Evolutionary conservation across 2,797 vertebrate genomes (phyloP).

Genomic region (Pelodytes ibericus): DNA sequence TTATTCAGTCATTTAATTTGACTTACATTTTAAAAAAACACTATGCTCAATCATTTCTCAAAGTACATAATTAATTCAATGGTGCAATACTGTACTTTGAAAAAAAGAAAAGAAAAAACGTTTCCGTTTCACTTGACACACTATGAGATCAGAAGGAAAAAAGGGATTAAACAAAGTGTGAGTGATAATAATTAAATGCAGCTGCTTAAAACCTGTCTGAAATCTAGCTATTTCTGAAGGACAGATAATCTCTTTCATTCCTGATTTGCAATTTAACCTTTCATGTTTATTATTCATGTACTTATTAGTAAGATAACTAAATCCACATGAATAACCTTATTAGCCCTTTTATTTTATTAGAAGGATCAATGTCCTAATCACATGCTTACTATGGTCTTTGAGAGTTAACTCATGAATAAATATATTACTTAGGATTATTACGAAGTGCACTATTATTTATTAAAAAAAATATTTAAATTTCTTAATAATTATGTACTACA

Average conservation of each 20-base stretch:
- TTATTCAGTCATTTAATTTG: slow-evolving; percentile 28
- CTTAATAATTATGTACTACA: background rate
- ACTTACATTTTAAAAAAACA: slow-evolving; percentile 37
- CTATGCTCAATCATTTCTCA: slow-evolving; percentile 24
- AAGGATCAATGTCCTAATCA: slow-evolving; percentile 48
- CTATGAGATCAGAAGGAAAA: slow-evolving; percentile 54
- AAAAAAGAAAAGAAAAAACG: too few species aligned
- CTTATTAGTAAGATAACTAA: slow-evolving; percentile 58
- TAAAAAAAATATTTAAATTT: background rate
- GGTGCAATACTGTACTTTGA: slow-evolving; percentile 40
- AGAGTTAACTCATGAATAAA: slow-evolving; percentile 9
- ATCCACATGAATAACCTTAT: slow-evolving; percentile 56
- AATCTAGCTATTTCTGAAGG: slow-evolving; percentile 57
- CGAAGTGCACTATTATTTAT: background rate
- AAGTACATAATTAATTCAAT: slow-evolving; percentile 41
- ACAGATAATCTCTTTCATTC: slow-evolving; percentile 62
- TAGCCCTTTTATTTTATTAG: slow-evolving; percentile 53
- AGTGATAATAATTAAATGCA: slow-evolving; percentile 66
- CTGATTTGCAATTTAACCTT: slow-evolving; percentile 63
- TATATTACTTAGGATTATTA: background rate
- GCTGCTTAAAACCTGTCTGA: slow-evolving; percentile 63
- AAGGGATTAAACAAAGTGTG: slow-evolving; percentile 62
- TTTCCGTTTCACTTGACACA: slow-evolving; percentile 51
- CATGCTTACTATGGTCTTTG: slow-evolving; percentile 44
- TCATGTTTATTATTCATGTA: slow-evolving; percentile 62